These are phyloP conservation scores for Ganaspis brasiliensis DNA, from an alignment of 2,888 invertebrate genomes.

Conservation along the genomic window DNA sequence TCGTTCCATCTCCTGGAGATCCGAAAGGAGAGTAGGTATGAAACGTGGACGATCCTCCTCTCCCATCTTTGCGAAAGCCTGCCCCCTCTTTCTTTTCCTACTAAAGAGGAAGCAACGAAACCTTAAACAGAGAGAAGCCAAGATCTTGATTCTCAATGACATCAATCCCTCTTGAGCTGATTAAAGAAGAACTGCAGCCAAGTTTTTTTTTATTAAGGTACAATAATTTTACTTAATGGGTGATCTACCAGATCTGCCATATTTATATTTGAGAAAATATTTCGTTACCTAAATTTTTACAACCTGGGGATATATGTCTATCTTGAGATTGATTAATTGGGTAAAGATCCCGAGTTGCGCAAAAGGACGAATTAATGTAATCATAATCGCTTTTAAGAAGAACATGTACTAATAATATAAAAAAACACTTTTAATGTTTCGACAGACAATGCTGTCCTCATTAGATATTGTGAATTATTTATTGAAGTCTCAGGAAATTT, in stretches of 20 bases:
- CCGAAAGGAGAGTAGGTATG: slow-evolving; percentile 69
- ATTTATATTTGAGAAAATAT: no score
- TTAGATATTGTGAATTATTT: no score
- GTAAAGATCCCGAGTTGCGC: no score
- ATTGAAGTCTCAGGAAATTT: no score
- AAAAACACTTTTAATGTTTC: no score
- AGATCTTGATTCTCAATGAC: slow-evolving; percentile 24
- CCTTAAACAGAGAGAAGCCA: background rate
- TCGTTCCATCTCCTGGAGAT: slow-evolving; percentile 67
- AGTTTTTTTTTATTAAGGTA: background rate
- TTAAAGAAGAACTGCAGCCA: background rate
- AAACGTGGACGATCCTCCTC: slow-evolving; percentile 68
- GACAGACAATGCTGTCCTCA: no score
- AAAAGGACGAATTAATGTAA: no score
- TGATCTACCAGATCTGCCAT: no score
- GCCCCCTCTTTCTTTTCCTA: slow-evolving; percentile 56
- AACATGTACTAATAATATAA: no score
- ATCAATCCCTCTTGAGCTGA: slow-evolving; percentile 42
- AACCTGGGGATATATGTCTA: no score
- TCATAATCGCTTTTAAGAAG: no score
- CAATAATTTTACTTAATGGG: background rate
- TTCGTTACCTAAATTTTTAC: no score
- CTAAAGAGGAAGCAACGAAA: slow-evolving; percentile 66
- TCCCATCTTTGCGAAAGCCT: slow-evolving; percentile 36
- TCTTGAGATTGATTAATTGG: background rate